Conservation (phyloP, 2,888 invertebrate species). For the Augiades crinisus region DNA sequence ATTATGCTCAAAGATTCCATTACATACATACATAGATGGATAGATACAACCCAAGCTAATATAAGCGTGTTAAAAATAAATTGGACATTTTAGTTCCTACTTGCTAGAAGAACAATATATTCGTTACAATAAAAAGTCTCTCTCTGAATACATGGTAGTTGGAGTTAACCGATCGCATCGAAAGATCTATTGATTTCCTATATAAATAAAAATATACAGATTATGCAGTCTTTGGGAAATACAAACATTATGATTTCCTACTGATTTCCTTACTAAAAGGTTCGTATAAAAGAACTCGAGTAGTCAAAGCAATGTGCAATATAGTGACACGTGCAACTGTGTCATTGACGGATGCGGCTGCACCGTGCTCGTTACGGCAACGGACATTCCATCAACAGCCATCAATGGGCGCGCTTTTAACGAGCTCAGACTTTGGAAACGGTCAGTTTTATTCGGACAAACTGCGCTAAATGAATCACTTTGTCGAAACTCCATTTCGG, state of each 20-base stretch:
- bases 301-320: slow-evolving; percentile 27
- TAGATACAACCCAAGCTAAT: no score
- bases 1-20: no score
- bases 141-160: no score
- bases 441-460: slow-evolving; percentile 37
- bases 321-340: slow-evolving; percentile 38
- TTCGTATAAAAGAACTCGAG: no score
- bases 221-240: neutral
- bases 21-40: no score
- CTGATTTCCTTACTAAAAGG: slow-evolving; percentile 14
- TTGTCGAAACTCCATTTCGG: slow-evolving; percentile 35
- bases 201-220: no score
- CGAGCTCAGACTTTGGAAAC: slow-evolving; percentile 46
- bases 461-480: slow-evolving; percentile 38
- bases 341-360: slow-evolving; percentile 54
- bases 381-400: slow-evolving; percentile 52
- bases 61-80: no score
- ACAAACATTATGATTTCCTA: slow-evolving; percentile 7
- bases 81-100: no score
- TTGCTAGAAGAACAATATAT: no score
- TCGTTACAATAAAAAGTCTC: no score
- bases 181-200: no score
- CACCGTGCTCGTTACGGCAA: slow-evolving; percentile 49
- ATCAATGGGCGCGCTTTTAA: slow-evolving; percentile 45
- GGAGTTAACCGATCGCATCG: no score